These are phyloP conservation scores for Philaenus spumarius DNA, from an alignment of 1,140 invertebrate species.

Conservation along the genomic window DNA sequence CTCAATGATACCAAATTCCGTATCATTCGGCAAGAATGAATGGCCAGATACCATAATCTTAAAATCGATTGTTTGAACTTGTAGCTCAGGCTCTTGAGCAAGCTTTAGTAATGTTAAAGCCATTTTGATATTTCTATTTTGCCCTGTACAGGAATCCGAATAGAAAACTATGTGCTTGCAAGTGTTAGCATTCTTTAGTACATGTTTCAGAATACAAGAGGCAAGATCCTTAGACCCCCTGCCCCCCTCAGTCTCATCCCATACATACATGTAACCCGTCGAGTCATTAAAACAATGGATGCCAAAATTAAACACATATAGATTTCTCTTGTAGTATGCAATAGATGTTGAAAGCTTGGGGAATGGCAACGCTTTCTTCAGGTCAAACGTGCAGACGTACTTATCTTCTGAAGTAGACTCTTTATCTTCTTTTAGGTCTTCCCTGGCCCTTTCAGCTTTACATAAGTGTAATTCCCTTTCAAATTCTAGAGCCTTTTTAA, in stretches of 20 bases:
- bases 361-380: conserved; percentile 31
- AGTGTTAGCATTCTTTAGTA: conserved; percentile 21
- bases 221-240: conserved; percentile 28
- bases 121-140: too few species aligned
- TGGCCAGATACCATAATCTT: conserved; percentile 26
- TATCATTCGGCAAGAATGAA: conserved; percentile 21
- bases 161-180: conserved; percentile 24
- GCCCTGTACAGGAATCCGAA: conserved; percentile 20
- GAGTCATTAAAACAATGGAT: conserved; percentile 24
- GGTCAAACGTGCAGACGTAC: conserved; percentile 29
- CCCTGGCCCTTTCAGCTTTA: conserved; percentile 22
- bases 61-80: conserved; percentile 27
- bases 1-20: conserved; percentile 20
- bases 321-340: conserved; percentile 32
- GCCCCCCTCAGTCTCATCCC: conserved; percentile 30
- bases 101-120: conserved; percentile 26
- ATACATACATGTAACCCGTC: conserved; percentile 29
- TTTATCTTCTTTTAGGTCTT: conserved; percentile 22
- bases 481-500: conserved; percentile 16
- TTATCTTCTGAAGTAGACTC: conserved; percentile 19
- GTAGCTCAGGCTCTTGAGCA: conserved; percentile 20
- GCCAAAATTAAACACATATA: conserved; percentile 30
- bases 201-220: conserved; percentile 27
- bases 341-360: conserved; percentile 27
- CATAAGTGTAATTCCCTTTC: conserved; percentile 27